Base-by-base conservation (phyloP, 2,888 invertebrate genomes). In the Rhagophthalmus giganteus region DNA sequence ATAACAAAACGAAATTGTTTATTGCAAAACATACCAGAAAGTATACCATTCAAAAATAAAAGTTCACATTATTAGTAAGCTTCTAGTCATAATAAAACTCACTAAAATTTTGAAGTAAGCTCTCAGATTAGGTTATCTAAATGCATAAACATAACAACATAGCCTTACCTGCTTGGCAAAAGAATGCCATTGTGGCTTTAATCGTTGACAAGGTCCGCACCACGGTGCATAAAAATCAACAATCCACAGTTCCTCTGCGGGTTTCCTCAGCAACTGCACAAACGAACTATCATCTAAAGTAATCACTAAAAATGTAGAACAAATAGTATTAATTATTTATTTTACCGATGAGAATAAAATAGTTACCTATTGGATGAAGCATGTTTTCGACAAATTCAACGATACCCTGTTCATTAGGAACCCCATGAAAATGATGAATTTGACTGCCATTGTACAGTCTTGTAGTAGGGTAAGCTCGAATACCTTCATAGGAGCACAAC, bases 141-240 rank as follows among this genome's bases (percentile, higher is more conserved):
- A 20, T 20, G 20, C 7, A 5, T 20, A 5, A 20, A 20, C 20
- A 20, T 7, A n/a, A n/a, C 20, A 20, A 20, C 20, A 20, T 7
- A 20, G 20, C 20, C 11, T 38, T 39, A 79, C 72, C 52, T 79
- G 73, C 68, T 79, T 81, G 1, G 87, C 86, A 20, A 88, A 74
- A 64, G 78, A 76, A 28, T 84, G 77, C 81, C 84, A 87, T 61
- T 87, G 81, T 1, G 85, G 83, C 6, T 81, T 79, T 55, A 89
- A 73, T 65, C 82, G 80, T 63, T 84, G 83, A 67, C 88, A 89
- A 0, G 87, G 87, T 1, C 82, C 83, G 74, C 88, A 89, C 87
- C 87, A 87, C 0, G 86, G 84, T 7, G 85, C 86, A 68, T 78
- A 87, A 72, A 82, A 88, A 73, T 87, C 86, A 1, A 88, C 81